phyloP scores from a whole-genome alignment of 2,113 vertebrate genomes.

The Alligator sinensis region DNA sequence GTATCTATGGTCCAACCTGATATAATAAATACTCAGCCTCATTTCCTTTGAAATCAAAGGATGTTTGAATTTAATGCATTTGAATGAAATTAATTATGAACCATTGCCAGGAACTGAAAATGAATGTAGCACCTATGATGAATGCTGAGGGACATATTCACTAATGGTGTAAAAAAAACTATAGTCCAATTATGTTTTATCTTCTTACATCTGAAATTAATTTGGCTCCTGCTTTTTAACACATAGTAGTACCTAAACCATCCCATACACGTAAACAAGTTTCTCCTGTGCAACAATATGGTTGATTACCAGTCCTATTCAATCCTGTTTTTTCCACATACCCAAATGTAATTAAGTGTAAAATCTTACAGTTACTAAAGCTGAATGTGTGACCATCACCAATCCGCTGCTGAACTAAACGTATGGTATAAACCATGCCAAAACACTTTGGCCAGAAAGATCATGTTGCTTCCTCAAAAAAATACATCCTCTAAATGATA shows the following conservation, averaged over 20 bases:
- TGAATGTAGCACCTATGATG: neutral
- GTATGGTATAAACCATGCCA: neutral
- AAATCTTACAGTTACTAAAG: neutral
- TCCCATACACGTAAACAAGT: neutral
- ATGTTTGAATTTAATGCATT: neutral
- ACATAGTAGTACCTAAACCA: neutral
- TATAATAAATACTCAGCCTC: neutral
- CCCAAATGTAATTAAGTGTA: neutral
- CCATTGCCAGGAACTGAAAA: neutral
- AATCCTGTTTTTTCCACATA: neutral
- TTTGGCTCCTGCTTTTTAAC: neutral
- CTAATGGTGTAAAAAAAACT: neutral
- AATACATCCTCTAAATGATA: neutral
- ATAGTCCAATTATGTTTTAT: fast-evolving
- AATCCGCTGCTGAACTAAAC: neutral
- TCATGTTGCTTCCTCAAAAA: neutral
- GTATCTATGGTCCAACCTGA: neutral
- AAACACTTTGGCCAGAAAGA: neutral
- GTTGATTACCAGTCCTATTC: neutral
- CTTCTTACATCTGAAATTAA: neutral
- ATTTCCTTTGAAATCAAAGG: neutral
- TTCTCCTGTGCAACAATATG: neutral
- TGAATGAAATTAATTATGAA: neutral
- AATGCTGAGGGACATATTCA: neutral
- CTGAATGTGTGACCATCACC: neutral